phyloP scores from a whole-genome alignment of 2,113 vertebrate species.

The Lipophrys pholis region DNA sequence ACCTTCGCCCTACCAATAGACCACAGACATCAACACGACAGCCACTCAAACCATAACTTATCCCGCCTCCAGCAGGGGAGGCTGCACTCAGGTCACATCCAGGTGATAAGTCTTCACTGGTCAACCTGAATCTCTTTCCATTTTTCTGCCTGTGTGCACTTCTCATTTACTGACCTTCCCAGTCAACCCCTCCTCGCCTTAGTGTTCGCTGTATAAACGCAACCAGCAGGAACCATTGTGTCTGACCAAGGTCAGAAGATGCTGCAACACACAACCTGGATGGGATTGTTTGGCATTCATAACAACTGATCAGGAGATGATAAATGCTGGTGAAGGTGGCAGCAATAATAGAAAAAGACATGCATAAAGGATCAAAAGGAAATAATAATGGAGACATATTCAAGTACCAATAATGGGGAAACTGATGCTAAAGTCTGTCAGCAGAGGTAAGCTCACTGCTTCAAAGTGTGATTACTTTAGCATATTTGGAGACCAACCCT shows the following conservation, averaged over 20 bases:
- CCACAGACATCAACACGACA: slow-evolving; percentile 55
- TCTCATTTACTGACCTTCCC: slow-evolving; percentile 72
- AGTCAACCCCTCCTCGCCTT: slow-evolving; percentile 44
- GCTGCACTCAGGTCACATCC: slow-evolving; percentile 52
- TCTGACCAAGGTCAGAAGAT: slow-evolving; percentile 44
- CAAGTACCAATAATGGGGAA: too few relatives aligned
- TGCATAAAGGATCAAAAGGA: too few relatives aligned
- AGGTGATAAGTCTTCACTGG: slow-evolving; percentile 66
- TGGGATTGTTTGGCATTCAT: slow-evolving; percentile 17
- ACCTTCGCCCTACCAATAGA: slow-evolving; percentile 1
- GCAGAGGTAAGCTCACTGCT: too few relatives aligned
- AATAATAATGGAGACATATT: too few relatives aligned
- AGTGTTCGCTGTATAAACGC: slow-evolving; percentile 43
- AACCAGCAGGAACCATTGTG: slow-evolving; percentile 10
- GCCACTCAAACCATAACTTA: slow-evolving; percentile 66
- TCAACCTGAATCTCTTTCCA: slow-evolving; percentile 62
- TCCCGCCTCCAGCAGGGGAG: slow-evolving; percentile 39
- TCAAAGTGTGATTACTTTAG: too few relatives aligned
- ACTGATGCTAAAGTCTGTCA: too few relatives aligned
- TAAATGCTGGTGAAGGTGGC: background rate
- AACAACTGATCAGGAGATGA: slow-evolving; percentile 11
- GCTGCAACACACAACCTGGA: background rate
- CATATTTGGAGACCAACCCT: too few relatives aligned
- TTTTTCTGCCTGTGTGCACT: slow-evolving; percentile 73
- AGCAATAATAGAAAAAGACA: too few relatives aligned